Evolutionary conservation across 2,888 invertebrate species (phyloP), one percentile per base, ranked within the genome.

Genomic region (Dasysyrphus albostriatus): DNA sequence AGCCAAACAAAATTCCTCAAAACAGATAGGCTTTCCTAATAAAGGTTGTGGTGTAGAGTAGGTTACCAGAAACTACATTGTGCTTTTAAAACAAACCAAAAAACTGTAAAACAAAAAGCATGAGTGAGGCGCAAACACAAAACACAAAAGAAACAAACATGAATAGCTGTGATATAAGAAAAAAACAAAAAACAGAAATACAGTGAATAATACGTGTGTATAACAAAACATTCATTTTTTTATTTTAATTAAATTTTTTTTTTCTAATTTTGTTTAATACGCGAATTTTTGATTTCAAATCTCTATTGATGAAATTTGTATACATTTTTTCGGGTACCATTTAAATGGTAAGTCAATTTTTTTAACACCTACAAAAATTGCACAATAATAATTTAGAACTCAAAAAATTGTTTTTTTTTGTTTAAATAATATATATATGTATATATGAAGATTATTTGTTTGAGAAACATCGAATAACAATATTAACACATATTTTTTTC

Each of bases 211-310:
- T 44, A 42, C 39, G 7, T 44, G 63, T 32, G 10, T 63, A 19
- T 19, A 44, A 63, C 44, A 63, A 44, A 63, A 63, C 16, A 47
- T 47, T 63, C 44, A 29, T 63, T 44, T 63, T 24, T 63, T 39
- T 49, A 49, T 49, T 49, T 19, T 5, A 49, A 44, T 44, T 61
- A 10, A 8, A 44, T 32, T 39, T 42, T 14, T 42, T 14, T n/a
- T 63, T n/a, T 10, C 8, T 32, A 32, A 7, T 32, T n/a, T 29
- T 1, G 14, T 16, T 59, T 9, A n/a, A 56, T 44, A 16, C 5
- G 34, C 56, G 3, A 56, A 32, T 59, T 59, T 37, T 59, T 14
- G 12, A 59, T 37, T 19, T 19, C 8, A 39, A 34, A 34, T 58
- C 5, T 16, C 32, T 34, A n/a, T 56, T 12, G 24, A 29, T 29